Percentiles rank a stretch among this genome's conserved stretches.
Evolutionary conservation across 2,888 invertebrate species (phyloP).

Genomic region (Caenorhabditis sp.): DNA sequence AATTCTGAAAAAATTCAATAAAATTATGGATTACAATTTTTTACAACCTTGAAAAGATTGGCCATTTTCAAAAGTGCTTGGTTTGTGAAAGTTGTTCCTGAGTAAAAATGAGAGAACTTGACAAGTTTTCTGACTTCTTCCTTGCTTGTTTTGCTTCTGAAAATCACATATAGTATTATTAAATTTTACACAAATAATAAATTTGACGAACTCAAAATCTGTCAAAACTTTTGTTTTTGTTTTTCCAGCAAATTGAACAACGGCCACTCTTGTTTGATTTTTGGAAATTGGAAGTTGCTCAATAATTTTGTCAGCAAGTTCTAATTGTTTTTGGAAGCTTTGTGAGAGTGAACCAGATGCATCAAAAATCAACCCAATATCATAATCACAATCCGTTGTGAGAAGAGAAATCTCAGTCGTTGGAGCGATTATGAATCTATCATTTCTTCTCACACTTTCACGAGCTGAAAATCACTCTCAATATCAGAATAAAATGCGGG

Average conservation of each 20-base stretch:
- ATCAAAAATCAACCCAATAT: slow-evolving; percentile 46
- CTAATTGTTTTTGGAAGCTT: slow-evolving; percentile 37
- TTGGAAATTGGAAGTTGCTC: slow-evolving; percentile 31
- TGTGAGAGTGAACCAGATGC: slow-evolving; percentile 43
- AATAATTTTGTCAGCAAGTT: slow-evolving; percentile 30
- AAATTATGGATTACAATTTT: neutral
- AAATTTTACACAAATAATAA: no score
- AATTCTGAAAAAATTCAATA: slow-evolving; percentile 14
- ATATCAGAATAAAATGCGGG: neutral
- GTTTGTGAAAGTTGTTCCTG: slow-evolving; percentile 48
- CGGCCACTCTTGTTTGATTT: slow-evolving; percentile 36
- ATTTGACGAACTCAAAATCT: slow-evolving; percentile 20
- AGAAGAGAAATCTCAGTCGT: slow-evolving; percentile 8
- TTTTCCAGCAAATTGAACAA: slow-evolving; percentile 44
- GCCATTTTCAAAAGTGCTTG: slow-evolving; percentile 36
- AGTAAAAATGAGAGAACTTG: slow-evolving; percentile 26
- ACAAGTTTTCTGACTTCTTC: slow-evolving; percentile 16
- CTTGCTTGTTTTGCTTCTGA: slow-evolving; percentile 6
- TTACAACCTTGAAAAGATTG: slow-evolving; percentile 22
- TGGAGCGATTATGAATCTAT: neutral
- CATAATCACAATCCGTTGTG: slow-evolving; percentile 34
- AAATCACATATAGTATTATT: neutral
- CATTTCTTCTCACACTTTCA: neutral
- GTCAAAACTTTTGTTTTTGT: slow-evolving; percentile 24
- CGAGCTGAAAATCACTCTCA: slow-evolving; percentile 4